phyloP scores from a whole-genome alignment of 2,888 invertebrate species.

The Drosophila recens region DNA sequence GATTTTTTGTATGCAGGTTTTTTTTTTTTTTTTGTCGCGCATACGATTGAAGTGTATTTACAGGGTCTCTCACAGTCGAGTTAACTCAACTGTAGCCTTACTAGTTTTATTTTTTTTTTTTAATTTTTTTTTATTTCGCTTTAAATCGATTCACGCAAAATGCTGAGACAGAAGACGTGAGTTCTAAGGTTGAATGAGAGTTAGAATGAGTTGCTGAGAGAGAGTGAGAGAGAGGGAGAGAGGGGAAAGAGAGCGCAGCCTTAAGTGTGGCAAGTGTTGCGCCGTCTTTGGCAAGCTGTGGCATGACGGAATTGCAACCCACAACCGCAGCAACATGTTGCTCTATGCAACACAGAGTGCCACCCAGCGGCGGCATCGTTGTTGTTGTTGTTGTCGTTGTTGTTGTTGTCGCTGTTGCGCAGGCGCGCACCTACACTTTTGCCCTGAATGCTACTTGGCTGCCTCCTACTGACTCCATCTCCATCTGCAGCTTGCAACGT shows the following conservation, averaged over 20 bases:
- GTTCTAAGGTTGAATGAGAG: not conserved
- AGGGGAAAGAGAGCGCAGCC: not conserved
- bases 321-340: constrained; percentile 45
- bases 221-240: not conserved
- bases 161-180: constrained; percentile 5
- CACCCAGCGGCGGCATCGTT: constrained; percentile 50
- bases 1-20: too few relatives aligned
- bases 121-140: not conserved
- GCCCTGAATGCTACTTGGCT: constrained; percentile 68
- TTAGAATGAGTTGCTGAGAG: too few relatives aligned
- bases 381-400: constrained; percentile 22
- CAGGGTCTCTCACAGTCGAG: not conserved
- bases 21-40: too few relatives aligned
- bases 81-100: not conserved
- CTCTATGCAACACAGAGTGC: constrained; percentile 33
- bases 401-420: constrained; percentile 38
- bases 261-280: constrained; percentile 65
- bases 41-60: not conserved
- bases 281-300: constrained; percentile 62
- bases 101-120: not conserved
- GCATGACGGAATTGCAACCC: constrained; percentile 64
- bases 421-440: constrained; percentile 70
- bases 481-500: constrained; percentile 2
- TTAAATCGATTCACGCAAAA: constrained; percentile 41
- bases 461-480: constrained; percentile 61